Conservation (phyloP, 2,113 vertebrate species). For the Cephalopholis sonnerati region DNA sequence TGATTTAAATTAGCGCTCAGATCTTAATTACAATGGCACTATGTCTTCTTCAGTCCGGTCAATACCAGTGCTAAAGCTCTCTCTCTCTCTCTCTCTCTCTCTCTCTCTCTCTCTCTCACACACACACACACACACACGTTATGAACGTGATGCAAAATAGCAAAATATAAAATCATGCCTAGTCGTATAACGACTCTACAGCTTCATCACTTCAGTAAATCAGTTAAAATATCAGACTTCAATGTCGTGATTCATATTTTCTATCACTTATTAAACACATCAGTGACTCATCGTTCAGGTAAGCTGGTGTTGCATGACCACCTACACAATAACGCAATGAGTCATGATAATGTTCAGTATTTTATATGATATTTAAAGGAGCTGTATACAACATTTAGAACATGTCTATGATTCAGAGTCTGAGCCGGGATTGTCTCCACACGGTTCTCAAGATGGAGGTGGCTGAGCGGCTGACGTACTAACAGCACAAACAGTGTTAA, state of each 20-base stretch:
- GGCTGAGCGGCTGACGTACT: too few relatives aligned
- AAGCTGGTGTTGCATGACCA: not conserved
- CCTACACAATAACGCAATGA: constrained; percentile 8
- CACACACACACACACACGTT: not conserved
- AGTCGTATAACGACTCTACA: not conserved
- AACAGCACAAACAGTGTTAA: too few relatives aligned
- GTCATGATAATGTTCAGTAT: not conserved
- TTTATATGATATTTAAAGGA: too few relatives aligned
- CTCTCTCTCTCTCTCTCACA: too few relatives aligned
- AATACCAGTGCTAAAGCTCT: not conserved
- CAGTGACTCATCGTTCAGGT: constrained; percentile 30
- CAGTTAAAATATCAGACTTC: not conserved
- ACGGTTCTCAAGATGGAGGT: too few relatives aligned
- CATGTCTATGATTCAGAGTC: too few relatives aligned
- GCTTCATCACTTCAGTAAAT: not conserved
- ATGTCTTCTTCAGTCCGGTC: constrained; percentile 13
- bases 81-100: not conserved
- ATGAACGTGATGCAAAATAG: not conserved
- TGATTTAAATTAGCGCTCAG: constrained; percentile 21
- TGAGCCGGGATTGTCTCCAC: too few relatives aligned
- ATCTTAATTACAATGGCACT: constrained; percentile 23
- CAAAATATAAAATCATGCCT: not conserved
- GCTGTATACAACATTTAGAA: too few relatives aligned
- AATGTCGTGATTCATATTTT: not conserved
- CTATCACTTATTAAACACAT: not conserved